Percentiles rank a stretch among this genome's conserved stretches.
These are phyloP conservation scores for Scartelaos histophorus DNA, from an alignment of 2,113 vertebrate genomes.

Conservation along the genomic window DNA sequence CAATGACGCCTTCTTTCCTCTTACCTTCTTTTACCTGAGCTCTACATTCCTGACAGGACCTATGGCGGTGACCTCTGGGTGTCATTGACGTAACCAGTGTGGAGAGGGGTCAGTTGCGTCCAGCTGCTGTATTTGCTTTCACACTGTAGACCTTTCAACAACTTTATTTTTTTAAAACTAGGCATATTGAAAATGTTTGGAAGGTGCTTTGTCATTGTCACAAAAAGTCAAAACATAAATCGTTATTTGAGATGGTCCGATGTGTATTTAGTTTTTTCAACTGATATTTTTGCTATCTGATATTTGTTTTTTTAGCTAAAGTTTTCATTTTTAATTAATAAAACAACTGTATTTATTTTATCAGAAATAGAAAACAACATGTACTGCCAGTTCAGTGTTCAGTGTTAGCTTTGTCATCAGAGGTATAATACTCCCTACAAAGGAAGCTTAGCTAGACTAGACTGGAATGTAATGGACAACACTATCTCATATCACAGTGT, in stretches of 20 bases:
- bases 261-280: not conserved
- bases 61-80: conserved; percentile 46
- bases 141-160: conserved; percentile 23
- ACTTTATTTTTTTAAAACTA: conserved; percentile 12
- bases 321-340: no score
- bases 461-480: no score
- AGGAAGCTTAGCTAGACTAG: no score
- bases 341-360: no score
- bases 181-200: conserved; percentile 27
- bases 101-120: conserved; percentile 39
- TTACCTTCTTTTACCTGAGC: conserved; percentile 37
- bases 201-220: conserved; percentile 25
- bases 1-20: not conserved
- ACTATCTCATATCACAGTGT: no score
- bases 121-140: conserved; percentile 50
- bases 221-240: not conserved
- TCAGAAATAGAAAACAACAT: no score
- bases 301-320: not conserved
- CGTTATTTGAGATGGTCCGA: not conserved
- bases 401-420: no score
- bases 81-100: conserved; percentile 55
- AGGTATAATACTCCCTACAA: no score
- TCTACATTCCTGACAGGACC: conserved; percentile 54
- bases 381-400: no score
- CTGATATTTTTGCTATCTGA: not conserved